Base-by-base conservation (phyloP, 2,113 vertebrate species). In the Nothobranchius kuhntae region DNA sequence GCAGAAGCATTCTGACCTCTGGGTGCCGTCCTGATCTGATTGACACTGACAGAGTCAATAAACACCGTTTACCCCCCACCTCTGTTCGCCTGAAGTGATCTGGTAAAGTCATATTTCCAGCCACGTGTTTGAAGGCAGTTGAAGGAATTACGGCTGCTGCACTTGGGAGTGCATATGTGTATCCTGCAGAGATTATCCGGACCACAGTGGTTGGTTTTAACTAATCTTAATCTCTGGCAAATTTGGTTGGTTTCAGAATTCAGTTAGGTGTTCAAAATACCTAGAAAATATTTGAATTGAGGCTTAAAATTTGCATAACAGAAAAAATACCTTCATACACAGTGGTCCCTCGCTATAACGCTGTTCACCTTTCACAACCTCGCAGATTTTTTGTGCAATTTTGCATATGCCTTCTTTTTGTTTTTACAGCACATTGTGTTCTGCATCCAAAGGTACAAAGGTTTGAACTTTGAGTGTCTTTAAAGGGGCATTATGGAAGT, bases 41-140 rank as follows among this genome's bases (percentile, higher is more conserved):
- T 45, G 50, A 78, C 50, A 0, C 65, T 68, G 84, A 79, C 73
- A 75, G 75, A 61, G 78, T 80, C 81, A 73, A 78, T 64, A 38
- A 35, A 15, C 24, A 59, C n/a, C 0, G 9, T 61, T 48, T 53
- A 59, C 14, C 42, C 35, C 44, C 7, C 38, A 30, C 30, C 30
- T 1, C 30, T 4, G 30, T 30, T 30, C 9, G 2, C 13, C 30
- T n/a, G 47, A 2, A 45, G 57, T 2, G 0, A 26, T 46, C 35
- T 45, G 65, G 14, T 30, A 14, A 59, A 65, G 64, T 51, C 62
- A 61, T 24, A 35, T 7, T 24, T 7, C 4, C 6, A 57, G 30
- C 68, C 69, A 77, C 61, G 58, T 68, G 82, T 75, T 38, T 35
- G 48, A 65, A 61, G 64, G 52, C 71, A 68, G 59, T 21, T 52